Conservation (phyloP, 1,140 invertebrate species). For the Diuraphis noxia region DNA sequence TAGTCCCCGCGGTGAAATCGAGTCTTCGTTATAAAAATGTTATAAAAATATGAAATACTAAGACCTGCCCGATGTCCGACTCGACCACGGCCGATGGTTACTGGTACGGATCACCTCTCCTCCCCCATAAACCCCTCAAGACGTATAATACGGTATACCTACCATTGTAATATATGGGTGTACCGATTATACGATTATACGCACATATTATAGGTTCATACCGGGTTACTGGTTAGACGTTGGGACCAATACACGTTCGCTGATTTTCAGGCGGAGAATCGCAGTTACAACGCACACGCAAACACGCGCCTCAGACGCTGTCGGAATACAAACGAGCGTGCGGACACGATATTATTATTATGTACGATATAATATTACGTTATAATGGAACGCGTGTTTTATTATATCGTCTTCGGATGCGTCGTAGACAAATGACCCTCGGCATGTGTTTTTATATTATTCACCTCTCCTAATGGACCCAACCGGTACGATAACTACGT, state of each 20-base stretch:
- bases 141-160: background rate
- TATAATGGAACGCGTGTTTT: slow-evolving; percentile 21
- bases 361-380: background rate
- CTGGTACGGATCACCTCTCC: background rate
- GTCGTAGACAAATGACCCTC: slow-evolving; percentile 45
- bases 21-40: background rate
- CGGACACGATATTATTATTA: background rate
- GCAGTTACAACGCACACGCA: background rate
- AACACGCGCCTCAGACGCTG: background rate
- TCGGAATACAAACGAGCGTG: background rate
- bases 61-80: background rate
- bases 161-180: background rate
- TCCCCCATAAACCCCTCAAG: background rate
- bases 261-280: background rate
- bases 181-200: background rate
- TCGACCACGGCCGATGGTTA: background rate
- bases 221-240: background rate
- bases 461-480: slow-evolving; percentile 43
- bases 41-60: too few relatives aligned
- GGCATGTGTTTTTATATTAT: slow-evolving; percentile 46
- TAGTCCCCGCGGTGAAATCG: background rate
- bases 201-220: background rate
- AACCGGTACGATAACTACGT: slow-evolving; percentile 42
- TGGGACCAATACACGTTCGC: background rate
- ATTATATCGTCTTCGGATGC: slow-evolving; percentile 29